Base-by-base conservation (phyloP, 2,113 vertebrate species). In the Pandion haliaetus region DNA sequence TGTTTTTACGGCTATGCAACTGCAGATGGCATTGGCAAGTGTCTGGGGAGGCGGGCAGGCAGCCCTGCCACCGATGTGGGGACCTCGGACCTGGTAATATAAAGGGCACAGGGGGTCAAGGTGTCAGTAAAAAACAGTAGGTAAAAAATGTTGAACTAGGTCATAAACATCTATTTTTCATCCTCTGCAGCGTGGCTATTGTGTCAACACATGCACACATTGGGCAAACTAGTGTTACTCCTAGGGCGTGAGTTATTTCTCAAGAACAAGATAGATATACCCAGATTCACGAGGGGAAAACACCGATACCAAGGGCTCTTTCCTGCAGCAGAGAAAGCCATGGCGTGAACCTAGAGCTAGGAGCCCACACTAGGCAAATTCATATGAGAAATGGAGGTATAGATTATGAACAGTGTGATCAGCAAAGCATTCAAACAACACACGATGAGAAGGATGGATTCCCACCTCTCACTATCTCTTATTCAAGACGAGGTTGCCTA, bases 201-300 rank as follows among this genome's bases (percentile, higher is more conserved):
- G 34, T 2, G 0, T 38, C 54, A 19, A 24, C 23, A 57, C 5
- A 0, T 14, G n/a, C 36, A 19, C n/a, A 18, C 2, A 0, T 14
- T 14, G 38, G 50, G 44, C 25, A 47, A 76, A 61, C 28, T 5
- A 9, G 28, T 0, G 32, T 25, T 67, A 34, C 47, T 19, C 5
- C 0, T 45, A 34, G 5, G 6, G 36, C 28, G 6, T 1, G 16
- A 52, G 11, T 45, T 38, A 50, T 40, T 47, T 52, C 66, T 67
- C 8, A 12, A 32, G 36, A 79, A 14, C 28, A 61, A 49, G 14
- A 47, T 25, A 12, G 0, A 14, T 2, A 5, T 8, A 26, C 28
- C 32, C 25, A 19, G 19, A 16, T 44, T 66, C 36, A 14, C 25
- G 11, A 16, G 20, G 52, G 21, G 52, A 40, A 89, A 62, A 82